Evolutionary conservation across 2,888 invertebrate species (phyloP).

Genomic region (Luffia ferchaultella): DNA sequence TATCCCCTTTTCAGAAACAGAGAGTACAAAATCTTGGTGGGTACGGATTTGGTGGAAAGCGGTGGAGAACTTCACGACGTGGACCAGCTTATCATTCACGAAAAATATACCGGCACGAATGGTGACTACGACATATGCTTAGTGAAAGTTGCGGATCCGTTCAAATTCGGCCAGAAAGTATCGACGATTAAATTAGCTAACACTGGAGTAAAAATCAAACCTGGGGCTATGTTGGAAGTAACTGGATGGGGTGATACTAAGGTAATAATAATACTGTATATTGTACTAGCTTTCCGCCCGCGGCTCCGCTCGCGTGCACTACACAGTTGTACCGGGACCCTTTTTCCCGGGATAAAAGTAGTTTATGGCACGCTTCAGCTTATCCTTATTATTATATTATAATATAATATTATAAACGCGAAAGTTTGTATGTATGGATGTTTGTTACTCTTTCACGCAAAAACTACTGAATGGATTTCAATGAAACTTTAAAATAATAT

Average conservation of each 20-base stretch:
- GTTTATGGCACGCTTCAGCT: background rate
- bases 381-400: no score
- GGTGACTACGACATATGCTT: conserved; percentile 7
- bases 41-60: conserved; percentile 18
- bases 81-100: conserved; percentile 1
- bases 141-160: conserved; percentile 10
- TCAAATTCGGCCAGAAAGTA: conserved; percentile 13
- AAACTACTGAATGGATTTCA: no score
- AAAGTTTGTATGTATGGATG: no score
- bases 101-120: background rate
- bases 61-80: conserved; percentile 20
- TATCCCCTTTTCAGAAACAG: conserved; percentile 7
- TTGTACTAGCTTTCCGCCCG: no score
- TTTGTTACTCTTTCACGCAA: no score
- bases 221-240: conserved; percentile 5
- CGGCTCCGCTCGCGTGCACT: no score
- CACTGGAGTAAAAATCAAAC: conserved; percentile 3
- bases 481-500: no score
- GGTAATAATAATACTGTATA: conserved; percentile 8
- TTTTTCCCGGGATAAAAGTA: no score
- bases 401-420: no score
- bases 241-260: conserved; percentile 14
- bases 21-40: conserved; percentile 22
- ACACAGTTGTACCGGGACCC: no score
- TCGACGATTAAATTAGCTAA: conserved; percentile 10